phyloP scores from a whole-genome alignment of 2,113 vertebrate genomes.

The Naja naja region DNA sequence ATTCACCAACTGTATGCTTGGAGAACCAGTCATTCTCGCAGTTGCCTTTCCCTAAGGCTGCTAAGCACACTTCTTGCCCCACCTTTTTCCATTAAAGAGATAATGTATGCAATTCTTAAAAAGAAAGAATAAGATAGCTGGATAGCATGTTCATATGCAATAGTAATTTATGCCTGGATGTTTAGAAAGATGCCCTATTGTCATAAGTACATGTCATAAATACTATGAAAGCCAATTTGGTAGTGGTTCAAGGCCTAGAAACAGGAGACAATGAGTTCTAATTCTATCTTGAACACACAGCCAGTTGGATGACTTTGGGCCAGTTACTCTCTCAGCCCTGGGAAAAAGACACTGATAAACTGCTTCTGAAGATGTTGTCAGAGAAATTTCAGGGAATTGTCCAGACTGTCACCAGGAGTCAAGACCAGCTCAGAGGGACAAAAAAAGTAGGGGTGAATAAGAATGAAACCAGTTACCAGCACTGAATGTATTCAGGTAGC shows the following conservation, averaged over 20 bases:
- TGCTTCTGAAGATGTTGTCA: background rate
- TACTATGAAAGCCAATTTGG: background rate
- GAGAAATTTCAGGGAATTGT: background rate
- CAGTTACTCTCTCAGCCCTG: background rate
- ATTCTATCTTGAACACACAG: background rate
- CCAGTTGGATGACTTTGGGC: background rate
- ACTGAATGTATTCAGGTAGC: background rate
- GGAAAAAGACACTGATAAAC: background rate
- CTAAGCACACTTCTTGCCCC: background rate
- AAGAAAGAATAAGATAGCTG: too few relatives aligned
- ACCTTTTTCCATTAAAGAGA: too few relatives aligned
- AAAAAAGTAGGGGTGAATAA: background rate
- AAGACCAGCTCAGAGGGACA: background rate
- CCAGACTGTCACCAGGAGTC: background rate
- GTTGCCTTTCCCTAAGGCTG: background rate
- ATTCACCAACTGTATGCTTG: background rate
- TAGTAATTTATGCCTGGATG: background rate
- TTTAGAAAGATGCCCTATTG: background rate
- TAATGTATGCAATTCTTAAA: too few relatives aligned
- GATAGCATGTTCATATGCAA: background rate
- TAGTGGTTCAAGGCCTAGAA: background rate
- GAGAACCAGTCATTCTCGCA: background rate
- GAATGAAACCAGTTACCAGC: background rate
- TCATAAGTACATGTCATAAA: background rate
- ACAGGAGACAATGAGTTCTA: background rate